These are phyloP conservation scores for Leucopternis melanops DNA, from an alignment of 2,113 vertebrate genomes.

Conservation along the genomic window DNA sequence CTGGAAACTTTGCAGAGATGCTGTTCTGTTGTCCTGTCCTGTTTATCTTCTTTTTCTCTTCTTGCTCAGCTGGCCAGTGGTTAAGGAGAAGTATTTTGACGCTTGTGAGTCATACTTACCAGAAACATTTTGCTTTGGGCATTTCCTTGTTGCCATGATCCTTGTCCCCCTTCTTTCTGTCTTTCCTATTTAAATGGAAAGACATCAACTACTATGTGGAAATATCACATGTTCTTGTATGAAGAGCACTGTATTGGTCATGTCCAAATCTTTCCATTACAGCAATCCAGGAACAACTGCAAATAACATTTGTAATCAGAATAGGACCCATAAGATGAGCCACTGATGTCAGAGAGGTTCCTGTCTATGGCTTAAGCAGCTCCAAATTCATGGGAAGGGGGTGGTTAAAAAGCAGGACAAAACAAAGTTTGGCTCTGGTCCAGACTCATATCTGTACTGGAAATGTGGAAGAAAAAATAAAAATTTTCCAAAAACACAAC, in stretches of 20 bases:
- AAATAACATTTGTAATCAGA: neutral
- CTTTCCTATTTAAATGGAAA: slow-evolving; percentile 15
- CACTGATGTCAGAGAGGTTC: neutral
- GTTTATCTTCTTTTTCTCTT: slow-evolving; percentile 37
- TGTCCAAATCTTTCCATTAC: slow-evolving; percentile 49
- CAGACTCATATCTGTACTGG: neutral
- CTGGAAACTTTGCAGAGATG: slow-evolving; percentile 49
- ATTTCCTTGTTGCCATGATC: slow-evolving; percentile 19
- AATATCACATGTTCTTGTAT: slow-evolving; percentile 1
- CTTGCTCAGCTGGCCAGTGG: slow-evolving; percentile 32
- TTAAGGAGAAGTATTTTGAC: slow-evolving; percentile 20
- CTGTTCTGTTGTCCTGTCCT: slow-evolving; percentile 37
- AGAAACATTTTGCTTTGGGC: slow-evolving; percentile 37
- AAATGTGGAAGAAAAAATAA: neutral
- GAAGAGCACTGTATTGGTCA: neutral
- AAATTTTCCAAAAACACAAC: neutral
- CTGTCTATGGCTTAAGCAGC: neutral
- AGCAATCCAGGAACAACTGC: slow-evolving; percentile 2
- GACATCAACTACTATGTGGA: neutral
- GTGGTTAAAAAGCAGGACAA: neutral
- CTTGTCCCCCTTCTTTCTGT: neutral
- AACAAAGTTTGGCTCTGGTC: neutral
- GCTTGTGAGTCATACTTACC: slow-evolving; percentile 51
- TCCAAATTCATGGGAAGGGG: neutral
- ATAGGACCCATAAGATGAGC: neutral